Evolutionary conservation across 2,797 vertebrate genomes (phyloP).

Genomic region (Rhincodon typus): DNA sequence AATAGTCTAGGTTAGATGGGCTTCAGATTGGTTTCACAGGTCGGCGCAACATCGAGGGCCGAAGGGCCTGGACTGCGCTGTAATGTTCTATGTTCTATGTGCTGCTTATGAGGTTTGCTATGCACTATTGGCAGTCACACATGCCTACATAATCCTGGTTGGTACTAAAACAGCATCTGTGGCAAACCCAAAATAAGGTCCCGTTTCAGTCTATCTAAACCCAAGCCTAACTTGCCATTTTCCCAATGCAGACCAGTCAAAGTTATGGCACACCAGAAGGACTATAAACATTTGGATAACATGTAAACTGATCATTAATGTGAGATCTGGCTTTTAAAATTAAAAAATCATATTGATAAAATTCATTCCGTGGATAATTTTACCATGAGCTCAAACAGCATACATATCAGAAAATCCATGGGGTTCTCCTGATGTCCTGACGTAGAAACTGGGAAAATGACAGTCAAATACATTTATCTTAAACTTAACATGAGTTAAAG

Average conservation of each 20-base stretch:
- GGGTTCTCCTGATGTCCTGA: not conserved
- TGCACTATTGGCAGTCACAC: not conserved
- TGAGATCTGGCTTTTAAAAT: not conserved
- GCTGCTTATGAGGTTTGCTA: not conserved
- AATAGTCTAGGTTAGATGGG: too few relatives aligned
- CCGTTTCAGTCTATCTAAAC: not conserved
- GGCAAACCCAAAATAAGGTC: not conserved
- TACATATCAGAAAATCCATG: not conserved
- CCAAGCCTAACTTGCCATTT: not conserved
- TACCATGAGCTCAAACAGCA: not conserved
- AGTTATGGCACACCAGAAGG: not conserved
- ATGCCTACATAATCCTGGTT: not conserved
- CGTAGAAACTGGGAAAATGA: not conserved
- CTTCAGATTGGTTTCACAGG: too few relatives aligned
- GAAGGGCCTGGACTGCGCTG: too few relatives aligned
- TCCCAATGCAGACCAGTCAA: not conserved
- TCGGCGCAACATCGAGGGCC: too few relatives aligned
- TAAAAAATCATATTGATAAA: not conserved
- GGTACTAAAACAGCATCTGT: not conserved
- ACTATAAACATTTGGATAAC: not conserved
- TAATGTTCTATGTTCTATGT: too few relatives aligned
- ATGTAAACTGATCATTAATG: not conserved
- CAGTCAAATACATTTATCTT: not conserved
- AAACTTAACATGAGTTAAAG: not conserved
- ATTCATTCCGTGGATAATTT: not conserved